A percentile compares a stretch with the other conserved stretches of the same genome.
Evolutionary conservation across 2,797 vertebrate genomes (phyloP).

Genomic region (Delichon dasypus): DNA sequence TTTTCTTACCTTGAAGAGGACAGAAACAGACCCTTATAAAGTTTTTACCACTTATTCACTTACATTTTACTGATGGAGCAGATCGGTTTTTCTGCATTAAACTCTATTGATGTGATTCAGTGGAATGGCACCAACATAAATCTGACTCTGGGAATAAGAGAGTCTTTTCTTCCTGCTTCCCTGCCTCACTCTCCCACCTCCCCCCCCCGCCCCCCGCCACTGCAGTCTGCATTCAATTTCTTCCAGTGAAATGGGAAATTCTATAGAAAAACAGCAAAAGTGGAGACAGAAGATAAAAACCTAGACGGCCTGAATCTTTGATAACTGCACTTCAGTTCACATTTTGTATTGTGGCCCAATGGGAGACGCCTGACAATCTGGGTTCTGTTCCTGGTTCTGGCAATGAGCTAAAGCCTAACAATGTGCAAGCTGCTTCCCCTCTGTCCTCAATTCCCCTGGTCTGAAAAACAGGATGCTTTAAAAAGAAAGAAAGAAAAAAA

Average conservation of each 20-base stretch:
- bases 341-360: conserved; percentile 36
- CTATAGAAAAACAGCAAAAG: background rate
- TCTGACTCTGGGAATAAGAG: background rate
- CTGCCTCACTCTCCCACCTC: background rate
- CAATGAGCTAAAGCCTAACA: conserved; percentile 40
- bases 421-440: conserved; percentile 62
- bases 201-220: too few species aligned
- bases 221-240: background rate
- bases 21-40: background rate
- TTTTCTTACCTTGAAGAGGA: background rate
- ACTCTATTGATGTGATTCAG: background rate
- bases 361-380: conserved; percentile 54
- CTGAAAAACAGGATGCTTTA: conserved; percentile 39
- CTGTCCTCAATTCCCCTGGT: conserved; percentile 56
- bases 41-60: background rate
- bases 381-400: conserved; percentile 62
- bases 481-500: background rate
- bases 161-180: background rate
- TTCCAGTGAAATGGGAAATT: background rate
- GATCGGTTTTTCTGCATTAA: background rate
- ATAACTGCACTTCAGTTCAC: conserved; percentile 24
- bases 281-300: conserved; percentile 29
- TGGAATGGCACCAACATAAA: background rate
- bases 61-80: background rate
- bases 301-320: background rate